phyloP scores from a whole-genome alignment of 2,888 invertebrate species.

The Dugesia japonica region DNA sequence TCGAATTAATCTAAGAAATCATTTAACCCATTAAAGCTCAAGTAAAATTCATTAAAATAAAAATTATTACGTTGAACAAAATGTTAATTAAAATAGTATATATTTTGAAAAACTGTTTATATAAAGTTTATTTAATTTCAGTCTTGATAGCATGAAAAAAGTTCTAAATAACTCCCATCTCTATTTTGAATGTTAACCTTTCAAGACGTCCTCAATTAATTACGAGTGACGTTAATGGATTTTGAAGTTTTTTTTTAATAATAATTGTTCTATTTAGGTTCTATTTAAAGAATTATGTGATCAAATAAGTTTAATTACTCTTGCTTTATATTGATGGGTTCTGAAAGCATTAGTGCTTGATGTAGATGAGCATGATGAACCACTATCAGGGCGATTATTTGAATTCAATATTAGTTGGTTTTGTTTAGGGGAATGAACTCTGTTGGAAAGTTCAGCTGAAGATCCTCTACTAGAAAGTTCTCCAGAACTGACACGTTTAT shows the following conservation, averaged over 20 bases:
- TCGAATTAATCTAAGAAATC: too few species aligned
- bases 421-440: background rate
- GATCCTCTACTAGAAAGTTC: slow-evolving; percentile 5
- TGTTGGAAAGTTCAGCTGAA: background rate
- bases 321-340: background rate
- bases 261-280: background rate
- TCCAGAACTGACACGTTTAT: background rate
- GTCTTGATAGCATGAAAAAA: too few species aligned
- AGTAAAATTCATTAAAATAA: too few species aligned
- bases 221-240: background rate
- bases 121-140: too few species aligned
- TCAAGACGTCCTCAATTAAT: too few species aligned
- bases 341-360: background rate
- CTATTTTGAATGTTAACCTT: too few species aligned
- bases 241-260: background rate
- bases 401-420: background rate
- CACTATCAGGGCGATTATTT: slow-evolving; percentile 2
- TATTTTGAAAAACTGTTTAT: too few species aligned
- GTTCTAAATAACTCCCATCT: too few species aligned
- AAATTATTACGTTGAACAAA: too few species aligned
- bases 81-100: too few species aligned
- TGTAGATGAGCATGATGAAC: background rate
- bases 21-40: too few species aligned
- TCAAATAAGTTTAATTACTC: background rate
- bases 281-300: background rate